phyloP scores from a whole-genome alignment of 2,797 vertebrate genomes.

The Cryptoprocta ferox region DNA sequence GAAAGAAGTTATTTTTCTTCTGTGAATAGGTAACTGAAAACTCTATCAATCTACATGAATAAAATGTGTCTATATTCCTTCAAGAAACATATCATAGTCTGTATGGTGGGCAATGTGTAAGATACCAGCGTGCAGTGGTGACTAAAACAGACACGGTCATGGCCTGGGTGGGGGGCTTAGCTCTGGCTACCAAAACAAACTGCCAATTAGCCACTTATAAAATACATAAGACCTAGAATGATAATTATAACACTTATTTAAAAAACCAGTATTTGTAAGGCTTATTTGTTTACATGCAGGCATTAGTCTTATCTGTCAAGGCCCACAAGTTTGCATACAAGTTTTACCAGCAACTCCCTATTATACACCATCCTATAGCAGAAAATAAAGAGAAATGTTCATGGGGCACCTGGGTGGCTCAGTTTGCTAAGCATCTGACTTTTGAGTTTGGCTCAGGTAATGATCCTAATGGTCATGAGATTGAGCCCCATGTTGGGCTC shows the following conservation, averaged over 20 bases:
- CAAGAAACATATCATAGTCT: not conserved
- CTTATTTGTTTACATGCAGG: not conserved
- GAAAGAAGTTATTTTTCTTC: constrained; percentile 21
- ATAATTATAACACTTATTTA: not conserved
- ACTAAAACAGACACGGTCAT: not conserved
- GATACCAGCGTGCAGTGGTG: not conserved
- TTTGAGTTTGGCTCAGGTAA: too few relatives aligned
- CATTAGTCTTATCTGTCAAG: constrained; percentile 27
- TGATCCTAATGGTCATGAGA: too few relatives aligned
- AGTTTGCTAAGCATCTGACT: too few relatives aligned
- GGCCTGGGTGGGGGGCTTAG: not conserved
- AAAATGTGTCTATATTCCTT: not conserved
- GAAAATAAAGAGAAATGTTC: constrained; percentile 36
- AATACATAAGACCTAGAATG: not conserved
- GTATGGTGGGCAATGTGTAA: not conserved
- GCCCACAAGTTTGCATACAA: not conserved
- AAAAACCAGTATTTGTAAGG: not conserved
- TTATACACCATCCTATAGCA: not conserved
- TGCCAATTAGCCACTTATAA: not conserved
- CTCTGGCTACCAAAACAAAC: not conserved
- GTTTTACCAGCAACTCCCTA: not conserved
- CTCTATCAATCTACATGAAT: constrained; percentile 6
- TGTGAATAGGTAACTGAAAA: constrained; percentile 38
- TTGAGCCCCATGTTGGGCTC: too few relatives aligned
- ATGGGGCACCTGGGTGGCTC: not conserved